phyloP scores from a whole-genome alignment of 92 coral and sea anemone genomes.

The Galaxea fascicularis region DNA sequence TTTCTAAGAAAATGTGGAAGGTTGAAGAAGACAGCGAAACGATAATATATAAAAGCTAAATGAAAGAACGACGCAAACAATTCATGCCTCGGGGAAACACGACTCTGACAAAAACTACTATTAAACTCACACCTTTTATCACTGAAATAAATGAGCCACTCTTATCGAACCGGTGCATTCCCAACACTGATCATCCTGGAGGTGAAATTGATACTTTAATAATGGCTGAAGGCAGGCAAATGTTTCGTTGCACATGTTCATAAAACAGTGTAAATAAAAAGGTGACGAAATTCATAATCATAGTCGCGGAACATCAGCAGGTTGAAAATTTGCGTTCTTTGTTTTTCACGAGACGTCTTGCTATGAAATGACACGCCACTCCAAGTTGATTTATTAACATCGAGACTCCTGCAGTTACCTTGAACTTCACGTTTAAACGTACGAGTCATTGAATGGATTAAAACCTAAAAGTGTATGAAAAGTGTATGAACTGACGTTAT shows the following conservation, averaged over 20 bases:
- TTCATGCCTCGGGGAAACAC: background rate
- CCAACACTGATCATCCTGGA: background rate
- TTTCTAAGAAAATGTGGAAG: no score
- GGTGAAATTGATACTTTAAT: slow-evolving; percentile 4
- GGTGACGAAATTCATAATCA: background rate
- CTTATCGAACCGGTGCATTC: background rate
- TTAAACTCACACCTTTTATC: background rate
- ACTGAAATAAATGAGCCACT: background rate
- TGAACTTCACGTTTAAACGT: background rate
- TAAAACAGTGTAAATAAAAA: background rate
- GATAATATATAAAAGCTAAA: no score
- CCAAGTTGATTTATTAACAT: slow-evolving; percentile 20
- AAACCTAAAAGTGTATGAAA: no score
- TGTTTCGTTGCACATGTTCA: slow-evolving; percentile 16
- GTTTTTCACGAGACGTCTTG: slow-evolving; percentile 17
- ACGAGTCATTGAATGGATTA: no score
- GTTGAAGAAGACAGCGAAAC: no score
- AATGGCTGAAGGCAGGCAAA: background rate
- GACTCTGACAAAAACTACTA: background rate
- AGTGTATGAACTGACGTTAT: no score
- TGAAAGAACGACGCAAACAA: no score
- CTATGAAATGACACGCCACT: slow-evolving; percentile 2
- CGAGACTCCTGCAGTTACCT: background rate
- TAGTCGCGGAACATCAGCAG: background rate
- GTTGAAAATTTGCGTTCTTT: background rate